Conservation (phyloP, 2,113 vertebrate species). For the Hydrolagus affinis region DNA sequence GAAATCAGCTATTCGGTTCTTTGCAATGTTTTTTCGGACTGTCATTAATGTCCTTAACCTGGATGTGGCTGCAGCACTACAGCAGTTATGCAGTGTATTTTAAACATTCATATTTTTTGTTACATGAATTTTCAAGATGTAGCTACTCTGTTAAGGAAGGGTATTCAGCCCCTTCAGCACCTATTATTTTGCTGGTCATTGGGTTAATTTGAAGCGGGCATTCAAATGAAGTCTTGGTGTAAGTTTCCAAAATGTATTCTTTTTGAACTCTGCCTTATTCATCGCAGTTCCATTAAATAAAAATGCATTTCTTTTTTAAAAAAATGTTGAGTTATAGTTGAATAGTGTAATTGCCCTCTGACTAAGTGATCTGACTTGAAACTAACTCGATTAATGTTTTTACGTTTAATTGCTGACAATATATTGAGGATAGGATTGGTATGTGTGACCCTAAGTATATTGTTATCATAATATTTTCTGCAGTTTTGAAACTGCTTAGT, state of each 20-base stretch:
- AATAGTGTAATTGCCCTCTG: neutral
- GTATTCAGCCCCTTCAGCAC: neutral
- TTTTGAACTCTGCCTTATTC: too few species aligned
- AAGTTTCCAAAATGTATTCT: too few species aligned
- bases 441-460: neutral
- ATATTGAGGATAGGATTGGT: neutral
- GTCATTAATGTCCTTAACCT: neutral
- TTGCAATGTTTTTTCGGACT: neutral
- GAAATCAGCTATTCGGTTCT: neutral
- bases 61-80: too few species aligned
- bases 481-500: neutral
- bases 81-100: neutral
- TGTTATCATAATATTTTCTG: neutral
- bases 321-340: neutral
- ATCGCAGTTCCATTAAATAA: neutral
- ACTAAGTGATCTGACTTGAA: neutral
- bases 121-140: neutral
- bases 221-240: too few species aligned
- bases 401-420: neutral
- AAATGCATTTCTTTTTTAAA: neutral
- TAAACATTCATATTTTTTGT: neutral
- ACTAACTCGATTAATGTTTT: neutral
- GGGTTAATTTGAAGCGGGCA: too few species aligned
- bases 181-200: too few species aligned
- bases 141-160: neutral